phyloP scores from a whole-genome alignment of 2,113 vertebrate genomes.

The Lagopus muta region DNA sequence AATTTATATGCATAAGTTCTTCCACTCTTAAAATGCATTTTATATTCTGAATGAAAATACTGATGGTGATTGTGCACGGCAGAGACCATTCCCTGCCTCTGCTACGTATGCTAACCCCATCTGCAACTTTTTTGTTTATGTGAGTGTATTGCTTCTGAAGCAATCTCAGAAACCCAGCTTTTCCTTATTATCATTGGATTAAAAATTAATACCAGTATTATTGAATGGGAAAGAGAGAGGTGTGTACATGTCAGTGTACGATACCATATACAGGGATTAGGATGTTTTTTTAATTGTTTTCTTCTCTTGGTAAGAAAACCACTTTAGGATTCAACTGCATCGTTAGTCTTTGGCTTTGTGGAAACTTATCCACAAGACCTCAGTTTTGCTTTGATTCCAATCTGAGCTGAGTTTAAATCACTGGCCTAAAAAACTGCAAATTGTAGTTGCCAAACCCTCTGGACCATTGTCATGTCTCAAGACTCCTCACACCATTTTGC shows the following conservation, averaged over 20 bases:
- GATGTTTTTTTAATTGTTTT: background rate
- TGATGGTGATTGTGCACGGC: background rate
- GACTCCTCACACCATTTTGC: background rate
- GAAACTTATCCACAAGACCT: background rate
- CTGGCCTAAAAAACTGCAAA: background rate
- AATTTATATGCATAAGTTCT: constrained; percentile 43
- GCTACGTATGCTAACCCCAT: constrained; percentile 3
- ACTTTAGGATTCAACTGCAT: background rate
- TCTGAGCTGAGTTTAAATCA: background rate
- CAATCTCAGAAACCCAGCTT: background rate
- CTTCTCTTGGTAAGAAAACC: background rate
- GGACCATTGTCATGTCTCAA: background rate
- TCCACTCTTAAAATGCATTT: constrained; percentile 36
- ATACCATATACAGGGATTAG: background rate
- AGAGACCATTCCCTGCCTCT: constrained; percentile 5
- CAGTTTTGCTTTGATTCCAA: background rate
- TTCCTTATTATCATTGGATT: background rate
- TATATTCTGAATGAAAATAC: constrained; percentile 39
- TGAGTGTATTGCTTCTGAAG: constrained; percentile 13
- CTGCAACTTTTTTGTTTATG: background rate
- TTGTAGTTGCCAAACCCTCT: background rate
- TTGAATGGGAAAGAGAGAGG: background rate
- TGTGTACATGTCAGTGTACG: background rate
- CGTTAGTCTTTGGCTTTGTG: background rate
- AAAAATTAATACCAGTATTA: background rate